phyloP scores from a whole-genome alignment of 2,113 vertebrate species.

The Pachypanchax playfairii region DNA sequence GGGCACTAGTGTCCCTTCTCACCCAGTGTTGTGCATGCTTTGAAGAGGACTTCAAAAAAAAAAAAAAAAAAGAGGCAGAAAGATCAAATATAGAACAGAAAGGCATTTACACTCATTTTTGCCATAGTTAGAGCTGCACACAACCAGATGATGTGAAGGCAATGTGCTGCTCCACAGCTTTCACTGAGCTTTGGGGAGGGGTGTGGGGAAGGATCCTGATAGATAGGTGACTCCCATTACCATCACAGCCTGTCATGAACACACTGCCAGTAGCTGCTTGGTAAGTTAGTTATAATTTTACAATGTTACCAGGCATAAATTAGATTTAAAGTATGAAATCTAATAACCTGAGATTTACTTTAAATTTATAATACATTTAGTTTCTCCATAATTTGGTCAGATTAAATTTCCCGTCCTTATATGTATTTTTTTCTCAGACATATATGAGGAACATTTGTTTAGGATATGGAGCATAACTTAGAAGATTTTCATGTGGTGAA shows the following conservation, averaged over 20 bases:
- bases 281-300: constrained; percentile 77
- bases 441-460: constrained; percentile 13
- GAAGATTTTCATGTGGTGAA: constrained; percentile 47
- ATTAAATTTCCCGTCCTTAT: constrained; percentile 16
- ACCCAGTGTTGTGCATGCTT: constrained; percentile 50
- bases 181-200: constrained; percentile 45
- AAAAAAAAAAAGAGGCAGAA: constrained; percentile 36
- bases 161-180: constrained; percentile 45
- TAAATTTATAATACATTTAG: not conserved
- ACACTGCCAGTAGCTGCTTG: constrained; percentile 78
- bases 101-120: constrained; percentile 65
- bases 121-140: constrained; percentile 52
- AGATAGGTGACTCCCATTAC: constrained; percentile 80
- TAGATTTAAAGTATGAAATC: constrained; percentile 65
- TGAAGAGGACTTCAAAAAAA: constrained; percentile 70
- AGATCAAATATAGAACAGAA: constrained; percentile 69
- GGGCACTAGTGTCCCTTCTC: constrained; percentile 53
- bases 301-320: constrained; percentile 77
- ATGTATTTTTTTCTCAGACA: constrained; percentile 19
- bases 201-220: constrained; percentile 75
- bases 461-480: constrained; percentile 24
- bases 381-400: constrained; percentile 1
- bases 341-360: not conserved
- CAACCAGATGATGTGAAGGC: constrained; percentile 66
- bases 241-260: constrained; percentile 73